Percentiles rank a stretch among this genome's conserved stretches.
Evolutionary conservation across 2,888 invertebrate species (phyloP).

Genomic region (Beris morrisii): DNA sequence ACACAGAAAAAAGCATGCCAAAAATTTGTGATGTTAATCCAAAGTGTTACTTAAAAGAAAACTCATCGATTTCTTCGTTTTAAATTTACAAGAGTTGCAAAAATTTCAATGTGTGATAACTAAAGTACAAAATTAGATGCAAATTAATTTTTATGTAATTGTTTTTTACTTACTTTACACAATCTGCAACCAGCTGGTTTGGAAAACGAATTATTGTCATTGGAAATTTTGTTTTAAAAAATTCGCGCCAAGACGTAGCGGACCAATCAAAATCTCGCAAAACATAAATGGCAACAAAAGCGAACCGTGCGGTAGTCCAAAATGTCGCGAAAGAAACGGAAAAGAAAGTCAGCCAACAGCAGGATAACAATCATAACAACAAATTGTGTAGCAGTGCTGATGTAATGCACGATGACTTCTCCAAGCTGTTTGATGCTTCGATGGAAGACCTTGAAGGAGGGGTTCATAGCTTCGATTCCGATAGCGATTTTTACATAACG

Average conservation of each 20-base stretch:
- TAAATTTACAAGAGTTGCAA: conserved; percentile 1
- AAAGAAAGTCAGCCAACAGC: neutral
- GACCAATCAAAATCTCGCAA: neutral
- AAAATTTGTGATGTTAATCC: conserved; percentile 25
- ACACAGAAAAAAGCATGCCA: neutral
- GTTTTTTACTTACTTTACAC: neutral
- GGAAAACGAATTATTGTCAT: too few species aligned
- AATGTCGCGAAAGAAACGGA: conserved; percentile 26
- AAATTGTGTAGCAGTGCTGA: conserved; percentile 15
- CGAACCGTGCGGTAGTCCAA: conserved; percentile 3
- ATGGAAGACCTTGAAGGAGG: conserved; percentile 51
- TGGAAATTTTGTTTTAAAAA: neutral
- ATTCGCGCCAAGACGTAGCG: neutral
- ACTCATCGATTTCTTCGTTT: neutral
- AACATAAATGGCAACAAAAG: conserved; percentile 31
- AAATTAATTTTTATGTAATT: conserved; percentile 7
- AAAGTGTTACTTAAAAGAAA: conserved; percentile 34
- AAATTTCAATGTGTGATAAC: conserved; percentile 32
- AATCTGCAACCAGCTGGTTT: too few species aligned
- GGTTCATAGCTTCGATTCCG: conserved; percentile 50
- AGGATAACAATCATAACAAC: neutral
- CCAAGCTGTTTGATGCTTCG: conserved; percentile 52
- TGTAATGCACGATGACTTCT: conserved; percentile 47
- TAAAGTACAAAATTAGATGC: conserved; percentile 32
- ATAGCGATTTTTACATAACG: conserved; percentile 30